Evolutionary conservation across 2,113 vertebrate genomes (phyloP).

Genomic region (Nothobranchius furzeri): DNA sequence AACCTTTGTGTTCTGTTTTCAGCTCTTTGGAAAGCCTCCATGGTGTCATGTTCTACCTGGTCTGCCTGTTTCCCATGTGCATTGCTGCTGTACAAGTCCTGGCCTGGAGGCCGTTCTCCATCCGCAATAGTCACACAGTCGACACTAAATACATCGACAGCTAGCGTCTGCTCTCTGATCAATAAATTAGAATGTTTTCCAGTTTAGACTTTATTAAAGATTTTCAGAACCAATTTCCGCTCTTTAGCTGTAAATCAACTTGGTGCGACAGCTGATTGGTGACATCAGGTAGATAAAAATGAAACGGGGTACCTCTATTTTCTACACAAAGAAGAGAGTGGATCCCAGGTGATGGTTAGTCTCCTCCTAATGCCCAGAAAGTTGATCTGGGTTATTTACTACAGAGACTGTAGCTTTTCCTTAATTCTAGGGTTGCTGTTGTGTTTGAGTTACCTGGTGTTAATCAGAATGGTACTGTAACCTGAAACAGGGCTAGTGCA

Average conservation of each 20-base stretch:
- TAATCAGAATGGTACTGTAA: not conserved
- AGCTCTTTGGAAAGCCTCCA: constrained; percentile 81
- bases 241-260: not conserved
- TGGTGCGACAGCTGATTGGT: not conserved
- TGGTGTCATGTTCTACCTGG: constrained; percentile 85
- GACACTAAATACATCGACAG: constrained; percentile 67
- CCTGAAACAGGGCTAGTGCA: not conserved
- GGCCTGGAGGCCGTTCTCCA: constrained; percentile 86
- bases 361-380: not conserved
- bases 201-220: not conserved
- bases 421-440: not conserved
- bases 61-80: constrained; percentile 85
- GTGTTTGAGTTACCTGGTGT: not conserved
- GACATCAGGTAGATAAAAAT: not conserved
- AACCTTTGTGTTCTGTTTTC: constrained; percentile 19
- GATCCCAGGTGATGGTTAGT: not conserved
- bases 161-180: constrained; percentile 20
- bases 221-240: not conserved
- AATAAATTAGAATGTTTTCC: not conserved
- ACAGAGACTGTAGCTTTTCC: no score
- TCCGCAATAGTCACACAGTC: constrained; percentile 82
- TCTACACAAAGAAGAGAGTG: not conserved
- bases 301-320: not conserved
- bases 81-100: constrained; percentile 81
- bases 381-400: not conserved